Evolutionary conservation across 2,888 invertebrate species (phyloP).

Genomic region (Tigriopus californicus): DNA sequence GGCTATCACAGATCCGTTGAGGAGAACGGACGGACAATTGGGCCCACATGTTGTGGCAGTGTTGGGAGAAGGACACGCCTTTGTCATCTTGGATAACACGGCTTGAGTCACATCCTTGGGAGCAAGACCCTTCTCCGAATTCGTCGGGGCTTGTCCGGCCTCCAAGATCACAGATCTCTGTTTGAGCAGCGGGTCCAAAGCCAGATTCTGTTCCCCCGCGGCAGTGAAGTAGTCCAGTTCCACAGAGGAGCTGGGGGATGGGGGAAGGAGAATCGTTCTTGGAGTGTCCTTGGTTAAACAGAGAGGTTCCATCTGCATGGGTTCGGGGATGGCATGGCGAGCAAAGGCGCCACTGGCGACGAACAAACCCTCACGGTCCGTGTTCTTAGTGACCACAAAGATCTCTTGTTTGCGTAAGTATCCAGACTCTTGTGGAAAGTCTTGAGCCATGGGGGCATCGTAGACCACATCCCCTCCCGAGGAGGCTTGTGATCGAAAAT

Average conservation of each 20-base stretch:
- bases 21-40: not conserved
- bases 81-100: not conserved
- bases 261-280: no score
- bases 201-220: not conserved
- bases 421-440: constrained; percentile 2
- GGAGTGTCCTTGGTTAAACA: constrained; percentile 5
- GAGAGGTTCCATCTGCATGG: constrained; percentile 1
- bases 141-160: not conserved
- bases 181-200: no score
- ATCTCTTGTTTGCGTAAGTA: constrained; percentile 33
- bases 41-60: no score
- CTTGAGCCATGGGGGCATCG: not conserved
- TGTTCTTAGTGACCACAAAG: constrained; percentile 42
- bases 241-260: no score
- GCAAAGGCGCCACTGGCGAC: no score
- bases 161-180: not conserved
- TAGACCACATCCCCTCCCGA: not conserved
- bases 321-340: no score
- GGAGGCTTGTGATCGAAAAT: no score
- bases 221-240: no score
- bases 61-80: not conserved
- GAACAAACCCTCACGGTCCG: constrained; percentile 28
- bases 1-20: not conserved
- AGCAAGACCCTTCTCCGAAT: not conserved
- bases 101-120: not conserved